Percentiles rank a stretch among this genome's conserved stretches.
Evolutionary conservation across 2,113 vertebrate species (phyloP).

Genomic region (Blennius ocellaris): DNA sequence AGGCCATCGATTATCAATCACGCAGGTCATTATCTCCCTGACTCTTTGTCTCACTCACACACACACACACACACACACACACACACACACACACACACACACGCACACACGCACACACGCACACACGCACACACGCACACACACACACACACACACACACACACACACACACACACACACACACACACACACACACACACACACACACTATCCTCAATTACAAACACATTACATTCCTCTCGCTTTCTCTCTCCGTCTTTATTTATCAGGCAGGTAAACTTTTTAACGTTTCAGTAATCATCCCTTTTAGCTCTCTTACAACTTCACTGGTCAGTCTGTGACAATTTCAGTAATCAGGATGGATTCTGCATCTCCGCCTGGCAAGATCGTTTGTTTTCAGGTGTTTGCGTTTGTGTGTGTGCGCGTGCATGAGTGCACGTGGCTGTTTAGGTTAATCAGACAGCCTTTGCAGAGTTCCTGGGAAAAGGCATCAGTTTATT

Average conservation of each 20-base stretch:
- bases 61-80: conserved; percentile 26
- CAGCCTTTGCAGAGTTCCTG: conserved; percentile 59
- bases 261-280: conserved; percentile 60
- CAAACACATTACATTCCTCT: conserved; percentile 55
- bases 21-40: conserved; percentile 79
- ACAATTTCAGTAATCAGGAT: conserved; percentile 62
- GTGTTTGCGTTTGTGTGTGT: conserved; percentile 24
- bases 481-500: conserved; percentile 69
- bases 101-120: conserved; percentile 14
- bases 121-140: conserved; percentile 40
- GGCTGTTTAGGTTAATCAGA: conserved; percentile 60
- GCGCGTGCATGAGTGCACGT: conserved; percentile 21
- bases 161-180: conserved; percentile 22
- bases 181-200: conserved; percentile 39
- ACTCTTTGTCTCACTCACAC: conserved; percentile 29
- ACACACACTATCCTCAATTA: conserved; percentile 25
- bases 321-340: conserved; percentile 58
- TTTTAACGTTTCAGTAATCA: conserved; percentile 58
- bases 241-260: conserved; percentile 44
- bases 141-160: conserved; percentile 49
- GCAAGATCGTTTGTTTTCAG: conserved; percentile 49
- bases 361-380: conserved; percentile 34
- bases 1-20: conserved; percentile 87
- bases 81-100: conserved; percentile 26
- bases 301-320: conserved; percentile 43